Conservation (phyloP, 2,888 invertebrate species). For the Diadegma fenestrale region DNA sequence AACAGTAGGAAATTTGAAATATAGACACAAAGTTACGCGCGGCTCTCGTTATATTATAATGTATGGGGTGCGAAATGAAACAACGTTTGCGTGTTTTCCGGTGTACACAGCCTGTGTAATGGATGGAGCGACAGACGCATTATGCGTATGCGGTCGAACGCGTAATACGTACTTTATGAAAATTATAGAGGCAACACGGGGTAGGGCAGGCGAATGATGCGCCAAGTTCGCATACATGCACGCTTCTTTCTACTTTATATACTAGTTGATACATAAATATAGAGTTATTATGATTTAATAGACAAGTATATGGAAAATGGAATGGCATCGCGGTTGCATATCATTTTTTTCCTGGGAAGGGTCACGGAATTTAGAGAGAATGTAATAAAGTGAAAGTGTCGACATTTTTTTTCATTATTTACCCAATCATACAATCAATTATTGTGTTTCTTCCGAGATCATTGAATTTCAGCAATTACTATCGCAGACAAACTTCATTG, state of each 20-base stretch:
- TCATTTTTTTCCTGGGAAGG: conserved; percentile 12
- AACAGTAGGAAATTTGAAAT: conserved; percentile 34
- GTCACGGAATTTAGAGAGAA: not conserved
- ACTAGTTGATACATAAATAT: not conserved
- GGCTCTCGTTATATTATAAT: conserved; percentile 40
- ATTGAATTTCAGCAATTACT: too few relatives aligned
- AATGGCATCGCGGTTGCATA: not conserved
- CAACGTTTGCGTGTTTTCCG: conserved; percentile 52
- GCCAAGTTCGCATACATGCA: conserved; percentile 30
- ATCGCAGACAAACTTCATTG: too few relatives aligned
- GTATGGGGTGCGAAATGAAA: conserved; percentile 41
- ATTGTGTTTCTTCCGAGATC: not conserved
- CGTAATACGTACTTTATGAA: conserved; percentile 58
- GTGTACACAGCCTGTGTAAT: conserved; percentile 12
- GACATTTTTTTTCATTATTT: too few relatives aligned
- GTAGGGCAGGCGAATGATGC: conserved; percentile 62
- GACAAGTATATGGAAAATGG: not conserved
- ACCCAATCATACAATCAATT: not conserved
- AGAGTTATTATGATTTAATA: conserved; percentile 9
- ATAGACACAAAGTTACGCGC: conserved; percentile 20
- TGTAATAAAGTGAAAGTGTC: conserved; percentile 11
- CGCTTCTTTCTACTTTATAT: not conserved
- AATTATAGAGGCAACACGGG: conserved; percentile 56
- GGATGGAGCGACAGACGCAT: conserved; percentile 42
- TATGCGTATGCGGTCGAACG: conserved; percentile 8